Base-by-base conservation (phyloP, 2,113 vertebrate genomes). In the Hippocampus abdominalis region DNA sequence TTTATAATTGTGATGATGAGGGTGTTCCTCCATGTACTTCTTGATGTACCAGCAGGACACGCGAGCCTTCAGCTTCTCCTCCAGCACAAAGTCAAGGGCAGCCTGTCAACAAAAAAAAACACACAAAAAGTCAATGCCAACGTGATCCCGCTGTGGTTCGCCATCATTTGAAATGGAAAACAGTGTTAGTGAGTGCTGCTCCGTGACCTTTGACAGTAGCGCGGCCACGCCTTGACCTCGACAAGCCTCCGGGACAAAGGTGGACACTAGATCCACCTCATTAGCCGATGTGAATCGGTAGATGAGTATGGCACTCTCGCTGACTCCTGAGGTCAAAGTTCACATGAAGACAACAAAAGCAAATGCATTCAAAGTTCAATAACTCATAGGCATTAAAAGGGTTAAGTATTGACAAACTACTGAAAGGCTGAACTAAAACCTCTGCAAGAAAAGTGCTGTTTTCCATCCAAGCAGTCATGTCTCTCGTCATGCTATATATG, bases 21-120 rank as follows among this genome's bases (percentile, higher is more conserved):
- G 86, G 16, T 91, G 76, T 1, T 90, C 81, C 0, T 86, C 62
- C 0, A 92, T 67, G 61, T 89, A 92, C 77, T 88, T 90, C 71
- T 88, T 73, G 20, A 92, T 91, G 77, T 92, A 92, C 90, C 87
- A 89, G 27, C 91, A 93, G 27, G 85, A 92, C 25, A 91, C 64
- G 0, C 23, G 85, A 48, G 88, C 88, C 80, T 86, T 90, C 1
- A 93, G 73, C 46, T 86, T 79, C 63, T 93, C 90, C 64, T 91
- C 82, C 3, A 85, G 74, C 39, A 92, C 54, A n/a, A 91, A 93
- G 72, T 91, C 89, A 77, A 93, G 46, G 15, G 91, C 91, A 54
- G 90, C 88, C 91, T 90, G 82, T 32, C 39, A 32, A 56, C 53
- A 62, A 1, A 1, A 62, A 1, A 1, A 44, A 25, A 36, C 9